These are phyloP conservation scores for Carcina quercana DNA, from an alignment of 2,888 invertebrate genomes.

Conservation along the genomic window DNA sequence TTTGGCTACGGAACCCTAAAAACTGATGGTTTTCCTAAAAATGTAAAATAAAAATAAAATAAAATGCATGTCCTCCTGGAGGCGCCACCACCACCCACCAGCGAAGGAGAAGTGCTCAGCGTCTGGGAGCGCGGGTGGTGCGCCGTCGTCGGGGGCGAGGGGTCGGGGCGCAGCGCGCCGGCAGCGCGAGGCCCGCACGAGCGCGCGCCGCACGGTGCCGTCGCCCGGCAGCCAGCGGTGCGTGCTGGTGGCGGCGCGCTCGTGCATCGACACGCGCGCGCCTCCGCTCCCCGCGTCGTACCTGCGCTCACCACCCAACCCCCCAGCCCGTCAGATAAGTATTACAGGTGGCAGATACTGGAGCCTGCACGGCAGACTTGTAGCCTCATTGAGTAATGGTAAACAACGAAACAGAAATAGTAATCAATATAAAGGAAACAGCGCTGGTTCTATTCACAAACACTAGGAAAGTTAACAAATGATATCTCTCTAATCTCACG, in stretches of 20 bases:
- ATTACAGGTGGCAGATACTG: neutral
- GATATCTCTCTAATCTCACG: too few species aligned
- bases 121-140: slow-evolving; percentile 44
- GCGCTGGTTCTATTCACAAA: too few species aligned
- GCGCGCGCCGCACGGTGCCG: slow-evolving; percentile 29
- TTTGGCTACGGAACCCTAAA: too few species aligned
- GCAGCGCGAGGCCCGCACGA: slow-evolving; percentile 32
- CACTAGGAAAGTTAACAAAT: too few species aligned
- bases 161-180: slow-evolving; percentile 22
- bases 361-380: too few species aligned
- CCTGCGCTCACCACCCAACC: slow-evolving; percentile 24
- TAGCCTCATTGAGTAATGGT: too few species aligned
- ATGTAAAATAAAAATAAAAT: neutral
- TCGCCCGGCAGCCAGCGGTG: slow-evolving; percentile 31
- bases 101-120: slow-evolving; percentile 37
- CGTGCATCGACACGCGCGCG: slow-evolving; percentile 43
- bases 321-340: neutral
- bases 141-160: slow-evolving; percentile 24
- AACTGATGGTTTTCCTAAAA: neutral
- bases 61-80: neutral
- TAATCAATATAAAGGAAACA: too few species aligned
- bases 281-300: slow-evolving; percentile 46
- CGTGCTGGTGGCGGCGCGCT: slow-evolving; percentile 39
- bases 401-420: too few species aligned
- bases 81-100: too few species aligned